Base-by-base conservation (phyloP, 2,113 vertebrate genomes). In the Andinoacara biseriatus region DNA sequence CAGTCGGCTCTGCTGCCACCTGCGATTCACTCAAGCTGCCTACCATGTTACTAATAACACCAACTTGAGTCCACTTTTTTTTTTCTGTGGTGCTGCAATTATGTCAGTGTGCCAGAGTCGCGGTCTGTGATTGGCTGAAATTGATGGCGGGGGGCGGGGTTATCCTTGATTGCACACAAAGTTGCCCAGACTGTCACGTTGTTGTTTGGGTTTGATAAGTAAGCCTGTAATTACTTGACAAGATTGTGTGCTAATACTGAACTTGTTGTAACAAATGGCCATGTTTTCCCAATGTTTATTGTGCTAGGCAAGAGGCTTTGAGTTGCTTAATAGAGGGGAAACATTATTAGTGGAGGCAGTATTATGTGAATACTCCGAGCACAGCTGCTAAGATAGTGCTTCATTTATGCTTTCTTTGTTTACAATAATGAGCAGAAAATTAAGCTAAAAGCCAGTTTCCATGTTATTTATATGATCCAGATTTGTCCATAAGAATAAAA, bases 111-210 rank as follows among this genome's bases (percentile, higher is more conserved):
- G 91, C 91, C 92, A 94, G 89, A 80, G 63, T 82, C 90, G 87
- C 61, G 91, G 78, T 79, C 93, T 76, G 94, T 86, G 93, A 96
- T 96, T 96, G 97, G 97, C 90, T 93, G 95, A 85, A 93, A 91
- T 87, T 94, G 90, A 96, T 95, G 90, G 91, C 95, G 89, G 40
- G 92, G 96, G 97, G 96, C 95, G 96, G 95, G 93, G 93, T 81
- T 93, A 90, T 60, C 65, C 83, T 87, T 90, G 95, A 95, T 93
- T 92, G 40, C 76, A 52, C 58, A 63, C 14, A 78, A 60, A 80
- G 85, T 90, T 90, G 62, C 85, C 61, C 90, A 84, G 86, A 84
- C 82, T 79, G 83, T 90, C 77, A 60, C 72, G 85, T 63, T 89
- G 80, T 88, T 90, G 90, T 93, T 93, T 85, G 62, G 85, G 69